phyloP scores from a whole-genome alignment of 1,140 invertebrate genomes.

The Reticulitermes speratus region DNA sequence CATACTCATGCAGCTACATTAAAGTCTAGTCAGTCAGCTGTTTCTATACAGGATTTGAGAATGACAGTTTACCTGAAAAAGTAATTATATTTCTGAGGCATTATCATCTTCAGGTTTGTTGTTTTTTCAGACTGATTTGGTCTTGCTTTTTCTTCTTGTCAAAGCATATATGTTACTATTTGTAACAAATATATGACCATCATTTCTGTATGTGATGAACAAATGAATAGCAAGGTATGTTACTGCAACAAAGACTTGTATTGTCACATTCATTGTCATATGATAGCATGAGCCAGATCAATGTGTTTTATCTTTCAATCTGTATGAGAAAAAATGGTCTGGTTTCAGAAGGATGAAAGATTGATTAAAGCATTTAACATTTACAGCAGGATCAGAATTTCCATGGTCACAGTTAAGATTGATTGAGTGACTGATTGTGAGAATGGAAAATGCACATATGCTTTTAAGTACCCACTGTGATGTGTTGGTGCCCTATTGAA shows the following conservation, averaged over 20 bases:
- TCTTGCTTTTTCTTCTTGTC: neutral
- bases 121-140: neutral
- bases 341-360: too few species aligned
- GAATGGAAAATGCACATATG: too few species aligned
- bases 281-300: too few species aligned
- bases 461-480: too few species aligned
- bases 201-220: neutral
- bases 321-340: too few species aligned
- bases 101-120: neutral
- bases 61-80: neutral
- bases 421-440: too few species aligned
- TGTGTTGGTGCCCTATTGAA: too few species aligned
- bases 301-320: too few species aligned
- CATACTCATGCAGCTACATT: neutral
- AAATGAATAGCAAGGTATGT: neutral
- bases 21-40: neutral
- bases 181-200: neutral
- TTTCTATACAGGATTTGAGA: slow-evolving; percentile 1
- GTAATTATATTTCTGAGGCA: neutral
- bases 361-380: too few species aligned
- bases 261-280: too few species aligned
- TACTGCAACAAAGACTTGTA: neutral
- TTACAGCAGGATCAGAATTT: too few species aligned
- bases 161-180: neutral
- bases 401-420: too few species aligned